Evolutionary conservation across 2,888 invertebrate genomes (phyloP).

Genomic region (Colostygia pectinataria): DNA sequence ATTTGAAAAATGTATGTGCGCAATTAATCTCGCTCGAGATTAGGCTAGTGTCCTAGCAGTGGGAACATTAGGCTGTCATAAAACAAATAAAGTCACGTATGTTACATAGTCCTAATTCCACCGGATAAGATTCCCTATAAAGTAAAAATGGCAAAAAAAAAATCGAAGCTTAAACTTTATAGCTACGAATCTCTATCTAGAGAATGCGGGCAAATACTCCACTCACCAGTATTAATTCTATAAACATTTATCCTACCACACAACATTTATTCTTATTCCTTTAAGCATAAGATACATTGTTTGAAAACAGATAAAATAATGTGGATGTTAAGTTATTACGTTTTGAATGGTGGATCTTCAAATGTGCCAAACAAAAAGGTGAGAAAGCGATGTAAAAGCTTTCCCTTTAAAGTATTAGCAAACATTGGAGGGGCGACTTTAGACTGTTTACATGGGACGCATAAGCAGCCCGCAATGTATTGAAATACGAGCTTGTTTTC

Average conservation of each 20-base stretch:
- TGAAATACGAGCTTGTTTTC: not conserved
- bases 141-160: no score
- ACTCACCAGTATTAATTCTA: no score
- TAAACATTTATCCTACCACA: no score
- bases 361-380: constrained; percentile 63
- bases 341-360: constrained; percentile 45
- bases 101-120: no score
- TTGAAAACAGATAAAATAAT: constrained; percentile 1
- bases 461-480: constrained; percentile 3
- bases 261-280: no score
- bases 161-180: constrained; percentile 17
- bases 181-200: constrained; percentile 10
- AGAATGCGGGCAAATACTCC: constrained; percentile 26
- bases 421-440: constrained; percentile 59
- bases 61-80: no score
- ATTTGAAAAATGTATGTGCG: no score
- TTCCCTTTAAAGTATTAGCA: constrained; percentile 60
- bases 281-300: not conserved
- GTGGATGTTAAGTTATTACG: constrained; percentile 36
- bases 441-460: constrained; percentile 39
- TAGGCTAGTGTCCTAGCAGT: no score
- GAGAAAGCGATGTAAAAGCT: constrained; percentile 61
- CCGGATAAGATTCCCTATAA: no score
- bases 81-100: no score
- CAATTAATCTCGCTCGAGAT: no score